Conservation (phyloP, 2,888 invertebrate species). For the Calameuta pallipes region DNA sequence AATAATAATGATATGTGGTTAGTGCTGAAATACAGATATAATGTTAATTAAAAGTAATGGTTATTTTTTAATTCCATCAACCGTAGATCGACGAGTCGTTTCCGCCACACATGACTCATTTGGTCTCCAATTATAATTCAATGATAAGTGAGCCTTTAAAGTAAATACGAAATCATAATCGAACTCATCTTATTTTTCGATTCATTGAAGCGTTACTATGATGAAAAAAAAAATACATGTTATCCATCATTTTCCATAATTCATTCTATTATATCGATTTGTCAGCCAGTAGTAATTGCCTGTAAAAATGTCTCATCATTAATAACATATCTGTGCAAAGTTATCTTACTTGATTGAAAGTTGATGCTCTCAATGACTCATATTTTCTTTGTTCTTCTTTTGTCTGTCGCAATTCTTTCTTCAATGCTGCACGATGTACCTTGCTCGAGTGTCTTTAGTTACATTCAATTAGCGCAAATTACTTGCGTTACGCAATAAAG, state of each 20-base stretch:
- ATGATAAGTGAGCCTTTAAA: background rate
- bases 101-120: background rate
- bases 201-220: background rate
- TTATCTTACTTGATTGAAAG: background rate
- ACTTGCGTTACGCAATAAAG: conserved; percentile 21
- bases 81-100: background rate
- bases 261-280: background rate
- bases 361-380: background rate
- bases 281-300: background rate
- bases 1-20: background rate
- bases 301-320: background rate
- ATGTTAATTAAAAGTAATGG: background rate
- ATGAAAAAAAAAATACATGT: background rate
- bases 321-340: background rate
- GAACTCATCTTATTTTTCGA: too few species aligned
- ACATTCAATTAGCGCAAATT: conserved; percentile 28
- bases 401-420: background rate
- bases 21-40: background rate
- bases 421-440: background rate
- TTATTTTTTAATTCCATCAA: background rate
- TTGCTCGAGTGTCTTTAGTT: background rate
- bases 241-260: background rate
- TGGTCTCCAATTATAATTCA: background rate
- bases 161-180: background rate
- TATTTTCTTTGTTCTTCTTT: background rate